Conservation (phyloP, 2,888 invertebrate genomes). For the Sarcophaga carnaria region DNA sequence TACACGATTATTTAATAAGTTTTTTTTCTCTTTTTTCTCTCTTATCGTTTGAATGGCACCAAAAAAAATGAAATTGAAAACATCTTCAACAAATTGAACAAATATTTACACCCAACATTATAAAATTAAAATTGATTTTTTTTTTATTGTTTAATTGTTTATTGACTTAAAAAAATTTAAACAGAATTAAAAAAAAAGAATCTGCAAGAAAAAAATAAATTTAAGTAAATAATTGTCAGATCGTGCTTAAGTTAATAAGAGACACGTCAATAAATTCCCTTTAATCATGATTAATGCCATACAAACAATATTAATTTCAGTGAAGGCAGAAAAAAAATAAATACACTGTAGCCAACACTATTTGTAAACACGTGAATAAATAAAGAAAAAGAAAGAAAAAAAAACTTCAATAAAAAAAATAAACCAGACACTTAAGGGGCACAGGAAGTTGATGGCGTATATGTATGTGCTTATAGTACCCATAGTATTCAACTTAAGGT, state of each 20-base stretch:
- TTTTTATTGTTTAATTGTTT: constrained; percentile 4
- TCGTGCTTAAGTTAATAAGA: constrained; percentile 29
- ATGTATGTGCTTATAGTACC: too few relatives aligned
- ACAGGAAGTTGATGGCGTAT: neutral
- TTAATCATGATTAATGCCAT: constrained; percentile 9
- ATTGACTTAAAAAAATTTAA: neutral
- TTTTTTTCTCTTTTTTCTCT: too few relatives aligned
- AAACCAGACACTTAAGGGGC: neutral
- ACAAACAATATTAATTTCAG: neutral
- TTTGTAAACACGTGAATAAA: neutral
- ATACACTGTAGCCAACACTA: neutral
- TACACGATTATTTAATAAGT: too few relatives aligned
- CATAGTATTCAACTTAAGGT: too few relatives aligned
- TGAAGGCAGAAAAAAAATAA: neutral
- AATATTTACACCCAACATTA: neutral
- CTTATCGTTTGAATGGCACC: neutral
- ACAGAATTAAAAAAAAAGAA: constrained; percentile 2
- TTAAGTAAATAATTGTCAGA: constrained; percentile 38
- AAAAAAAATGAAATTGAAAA: neutral
- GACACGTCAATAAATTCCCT: constrained; percentile 3
- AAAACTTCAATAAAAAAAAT: neutral
- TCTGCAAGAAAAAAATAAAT: constrained; percentile 10
- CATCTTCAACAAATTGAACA: neutral
- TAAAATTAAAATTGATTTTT: neutral
- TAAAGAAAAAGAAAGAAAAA: neutral